Conservation (phyloP, 2,113 vertebrate genomes). For the Gorsachius goisagi region DNA sequence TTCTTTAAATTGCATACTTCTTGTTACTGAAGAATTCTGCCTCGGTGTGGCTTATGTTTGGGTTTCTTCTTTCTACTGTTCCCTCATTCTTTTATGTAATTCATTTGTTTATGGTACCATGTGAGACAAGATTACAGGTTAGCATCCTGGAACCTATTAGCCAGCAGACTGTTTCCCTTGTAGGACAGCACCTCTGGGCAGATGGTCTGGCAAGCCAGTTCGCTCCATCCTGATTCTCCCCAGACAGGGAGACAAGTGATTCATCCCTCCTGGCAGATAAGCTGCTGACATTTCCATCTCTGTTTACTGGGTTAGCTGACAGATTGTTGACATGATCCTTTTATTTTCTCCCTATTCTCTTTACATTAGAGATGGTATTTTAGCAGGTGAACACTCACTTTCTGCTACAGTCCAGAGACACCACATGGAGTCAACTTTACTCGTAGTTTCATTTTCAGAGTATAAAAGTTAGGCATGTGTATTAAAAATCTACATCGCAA, state of each 20-base stretch:
- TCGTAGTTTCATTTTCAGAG: not conserved
- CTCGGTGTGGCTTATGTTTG: not conserved
- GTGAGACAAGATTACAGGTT: not conserved
- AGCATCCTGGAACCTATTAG: not conserved
- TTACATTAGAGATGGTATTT: not conserved
- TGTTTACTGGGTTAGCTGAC: not conserved
- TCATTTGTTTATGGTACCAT: not conserved
- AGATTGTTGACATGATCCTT: conserved; percentile 10
- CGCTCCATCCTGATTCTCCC: not conserved
- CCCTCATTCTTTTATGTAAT: not conserved
- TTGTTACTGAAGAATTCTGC: not conserved
- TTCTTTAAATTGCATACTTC: not conserved
- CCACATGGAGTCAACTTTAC: not conserved
- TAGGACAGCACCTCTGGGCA: not conserved
- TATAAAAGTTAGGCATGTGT: not conserved
- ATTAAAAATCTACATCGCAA: not conserved
- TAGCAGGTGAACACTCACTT: not conserved
- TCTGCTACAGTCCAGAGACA: not conserved
- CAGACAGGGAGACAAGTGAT: not conserved
- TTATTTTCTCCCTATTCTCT: not conserved
- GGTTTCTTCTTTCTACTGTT: not conserved
- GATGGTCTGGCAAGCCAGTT: not conserved
- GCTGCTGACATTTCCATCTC: conserved; percentile 24
- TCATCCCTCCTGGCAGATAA: not conserved
- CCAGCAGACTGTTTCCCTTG: not conserved